phyloP scores from a whole-genome alignment of 2,888 invertebrate genomes.

The Amphipyra berbera region DNA sequence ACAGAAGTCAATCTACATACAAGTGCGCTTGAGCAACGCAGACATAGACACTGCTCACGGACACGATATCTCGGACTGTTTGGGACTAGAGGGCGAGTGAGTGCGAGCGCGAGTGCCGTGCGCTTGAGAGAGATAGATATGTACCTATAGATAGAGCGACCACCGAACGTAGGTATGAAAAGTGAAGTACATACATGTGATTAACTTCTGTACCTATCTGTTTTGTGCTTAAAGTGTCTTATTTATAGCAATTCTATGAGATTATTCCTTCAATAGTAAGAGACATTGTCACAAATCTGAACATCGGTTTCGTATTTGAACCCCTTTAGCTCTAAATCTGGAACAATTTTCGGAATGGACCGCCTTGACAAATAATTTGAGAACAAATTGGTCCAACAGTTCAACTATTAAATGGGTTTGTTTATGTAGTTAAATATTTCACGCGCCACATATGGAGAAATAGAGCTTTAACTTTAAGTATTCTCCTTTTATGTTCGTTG shows the following conservation, averaged over 20 bases:
- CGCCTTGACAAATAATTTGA: conserved; percentile 85
- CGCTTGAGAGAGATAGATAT: no score
- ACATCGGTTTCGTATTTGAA: conserved; percentile 71
- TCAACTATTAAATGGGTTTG: conserved; percentile 76
- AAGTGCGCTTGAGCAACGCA: no score
- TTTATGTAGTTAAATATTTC: conserved; percentile 66
- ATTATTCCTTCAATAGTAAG: conserved; percentile 57
- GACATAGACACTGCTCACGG: no score
- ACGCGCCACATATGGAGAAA: conserved; percentile 43
- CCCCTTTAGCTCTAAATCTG: conserved; percentile 86
- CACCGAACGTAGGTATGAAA: no score
- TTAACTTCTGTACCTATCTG: no score
- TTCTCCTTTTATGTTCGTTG: conserved; percentile 37
- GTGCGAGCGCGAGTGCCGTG: no score
- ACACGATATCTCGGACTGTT: no score
- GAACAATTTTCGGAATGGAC: conserved; percentile 85
- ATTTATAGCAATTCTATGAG: conserved; percentile 64
- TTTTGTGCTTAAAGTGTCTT: neutral
- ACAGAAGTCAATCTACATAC: no score
- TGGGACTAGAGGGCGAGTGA: no score
- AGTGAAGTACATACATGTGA: no score
- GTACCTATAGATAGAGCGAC: no score
- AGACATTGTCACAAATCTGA: conserved; percentile 74
- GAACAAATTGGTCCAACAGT: conserved; percentile 82
- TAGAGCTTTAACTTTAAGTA: conserved; percentile 36